Evolutionary conservation across 2,113 vertebrate genomes (phyloP), one percentile per base, ranked within the genome.

Genomic region (Struthidea cinerea): DNA sequence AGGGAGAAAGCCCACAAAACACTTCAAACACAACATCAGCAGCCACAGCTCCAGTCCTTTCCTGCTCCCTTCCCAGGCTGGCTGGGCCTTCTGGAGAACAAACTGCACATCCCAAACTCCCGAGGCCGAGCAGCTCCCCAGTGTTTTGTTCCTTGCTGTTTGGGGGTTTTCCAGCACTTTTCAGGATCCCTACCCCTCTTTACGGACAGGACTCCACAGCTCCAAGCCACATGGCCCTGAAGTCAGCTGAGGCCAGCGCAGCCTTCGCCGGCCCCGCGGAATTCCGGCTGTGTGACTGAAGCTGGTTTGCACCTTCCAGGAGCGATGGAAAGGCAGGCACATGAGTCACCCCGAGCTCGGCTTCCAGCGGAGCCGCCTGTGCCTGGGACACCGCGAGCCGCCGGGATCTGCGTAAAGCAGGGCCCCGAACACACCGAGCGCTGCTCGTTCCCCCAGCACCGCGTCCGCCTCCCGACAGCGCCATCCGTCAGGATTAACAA

Each of bases 161-260:
- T 39, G 57, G 44, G 27, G 33, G 1, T 16, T 69, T 42, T 37
- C 49, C 75, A 90, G 57, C 59, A 37, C 71, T 79, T 47, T 20
- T 13, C 50, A 44, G 52, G 52, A 74, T 20, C 73, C 24, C 22
- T 14, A 1, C 18, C n/a, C 50, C 67, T 39, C n/a, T 18, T 14
- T 6, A 19, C 0, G 7, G 61, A 42, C 2, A 0, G n/a, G 10
- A 39, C 23, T 4, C 4, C 68, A 20, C 0, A 20, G 28, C 18
- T 50, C 90, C 50, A 37, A 70, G 19, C 21, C 46, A 8, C 3
- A 6, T 9, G 17, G 33, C 39, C 57, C 56, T 7, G 21, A 4
- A 9, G 60, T 1, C 50, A 44, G 19, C 16, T 6, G 1, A 14
- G 64, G 24, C 4, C 11, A 73, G 37, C 33, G 11, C 27, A 68